These are phyloP conservation scores for Enteromius viviparus DNA, from an alignment of 2,797 vertebrate genomes.

Conservation along the genomic window DNA sequence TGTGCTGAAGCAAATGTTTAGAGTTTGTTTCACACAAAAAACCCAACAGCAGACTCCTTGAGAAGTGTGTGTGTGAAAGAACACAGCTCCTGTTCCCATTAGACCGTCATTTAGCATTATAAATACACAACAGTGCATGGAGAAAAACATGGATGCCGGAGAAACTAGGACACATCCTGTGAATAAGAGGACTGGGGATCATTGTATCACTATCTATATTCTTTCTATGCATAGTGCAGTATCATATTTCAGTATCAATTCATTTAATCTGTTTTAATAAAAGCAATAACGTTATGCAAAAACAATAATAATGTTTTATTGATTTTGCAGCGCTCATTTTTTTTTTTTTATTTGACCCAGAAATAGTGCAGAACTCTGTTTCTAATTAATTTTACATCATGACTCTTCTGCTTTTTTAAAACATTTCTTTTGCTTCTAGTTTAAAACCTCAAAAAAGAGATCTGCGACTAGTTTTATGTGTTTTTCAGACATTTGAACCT, in stretches of 20 bases:
- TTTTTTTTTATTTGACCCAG: background rate
- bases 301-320: background rate
- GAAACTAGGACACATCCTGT: constrained; percentile 21
- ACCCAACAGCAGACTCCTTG: background rate
- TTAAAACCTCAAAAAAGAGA: background rate
- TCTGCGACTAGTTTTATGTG: background rate
- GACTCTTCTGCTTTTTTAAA: background rate
- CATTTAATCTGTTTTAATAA: background rate
- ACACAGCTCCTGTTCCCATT: constrained; percentile 6
- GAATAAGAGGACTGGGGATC: background rate
- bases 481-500: background rate
- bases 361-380: background rate
- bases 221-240: background rate
- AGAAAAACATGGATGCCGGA: constrained; percentile 3
- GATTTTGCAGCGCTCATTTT: background rate
- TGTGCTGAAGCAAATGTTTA: constrained; percentile 9
- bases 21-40: background rate
- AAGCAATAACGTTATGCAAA: background rate
- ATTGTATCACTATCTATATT: background rate
- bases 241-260: background rate
- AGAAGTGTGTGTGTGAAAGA: background rate
- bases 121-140: constrained; percentile 20
- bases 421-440: background rate
- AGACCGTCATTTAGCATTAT: constrained; percentile 18
- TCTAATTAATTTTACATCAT: background rate